phyloP scores from a whole-genome alignment of 2,113 vertebrate species.

The Ia io region DNA sequence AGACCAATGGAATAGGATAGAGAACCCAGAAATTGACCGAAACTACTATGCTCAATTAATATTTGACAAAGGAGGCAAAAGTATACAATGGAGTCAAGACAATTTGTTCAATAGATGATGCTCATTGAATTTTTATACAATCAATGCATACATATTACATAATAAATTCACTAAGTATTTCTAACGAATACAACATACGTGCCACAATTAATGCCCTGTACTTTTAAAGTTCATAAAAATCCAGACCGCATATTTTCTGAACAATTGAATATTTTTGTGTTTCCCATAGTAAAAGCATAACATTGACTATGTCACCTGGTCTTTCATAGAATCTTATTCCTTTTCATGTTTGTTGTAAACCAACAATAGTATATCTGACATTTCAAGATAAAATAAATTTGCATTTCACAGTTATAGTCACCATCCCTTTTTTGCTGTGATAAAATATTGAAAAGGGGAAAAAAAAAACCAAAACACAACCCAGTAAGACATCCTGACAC shows the following conservation, averaged over 20 bases:
- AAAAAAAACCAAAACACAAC: too few relatives aligned
- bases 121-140: not conserved
- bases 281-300: not conserved
- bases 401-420: constrained; percentile 46
- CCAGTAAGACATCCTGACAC: not conserved
- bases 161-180: constrained; percentile 31
- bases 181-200: not conserved
- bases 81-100: too few relatives aligned
- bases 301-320: constrained; percentile 4
- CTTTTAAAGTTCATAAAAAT: constrained; percentile 46
- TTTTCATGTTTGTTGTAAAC: constrained; percentile 12
- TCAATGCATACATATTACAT: not conserved
- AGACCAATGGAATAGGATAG: too few relatives aligned
- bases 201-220: not conserved
- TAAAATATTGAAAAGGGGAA: constrained; percentile 28
- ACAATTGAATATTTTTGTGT: not conserved
- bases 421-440: not conserved
- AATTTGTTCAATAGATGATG: too few relatives aligned
- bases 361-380: constrained; percentile 29
- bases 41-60: too few relatives aligned
- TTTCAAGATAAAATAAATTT: constrained; percentile 58
- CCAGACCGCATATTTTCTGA: not conserved
- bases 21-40: too few relatives aligned
- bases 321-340: not conserved
- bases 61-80: too few relatives aligned